Base-by-base conservation (phyloP, 2,113 vertebrate genomes). In the Microtus richardsoni region DNA sequence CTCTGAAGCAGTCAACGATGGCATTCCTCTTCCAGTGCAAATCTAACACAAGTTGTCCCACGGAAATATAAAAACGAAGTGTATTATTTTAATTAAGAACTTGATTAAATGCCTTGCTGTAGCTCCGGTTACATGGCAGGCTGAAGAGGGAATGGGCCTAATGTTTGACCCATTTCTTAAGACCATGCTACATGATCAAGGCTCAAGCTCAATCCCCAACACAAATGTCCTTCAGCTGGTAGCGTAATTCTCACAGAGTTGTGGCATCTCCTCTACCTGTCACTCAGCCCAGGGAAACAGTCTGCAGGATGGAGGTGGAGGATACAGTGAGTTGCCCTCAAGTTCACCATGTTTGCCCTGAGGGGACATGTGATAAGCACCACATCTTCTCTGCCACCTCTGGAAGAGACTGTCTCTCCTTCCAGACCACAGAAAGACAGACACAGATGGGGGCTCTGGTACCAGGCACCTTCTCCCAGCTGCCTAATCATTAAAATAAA, bases 41-140 rank as follows among this genome's bases (percentile, higher is more conserved):
- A 30, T 21, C 41, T 12, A 41, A 47, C 21, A 16, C 4, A 21
- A 36, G 17, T 70, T 64, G 1, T 26, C 73, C 78, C 52, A 4
- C 0, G 11, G 54, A 75, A 74, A 62, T 74, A 60, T 3, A 77
- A 82, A 86, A 74, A 64, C 4, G 0, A 44, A 28, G 5, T 52
- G 24, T 70, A 60, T 94, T 24, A 44, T 74, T 89, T 83, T 14
- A 70, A 83, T 71, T n/a, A 70, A 89, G 12, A 92, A 85, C 21
- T 21, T 58, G 17, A 58, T 58, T 19, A 58, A 10, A 41, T 22
- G 8, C 16, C 19, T 9, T 3, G 17, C 66, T 41, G 1, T 22
- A 68, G 36, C 22, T 14, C 66, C 14, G 9, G 54, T 58, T 22
- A 8, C 54, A 3, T 8, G 22, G 54, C 39, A 74, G 54, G 22